phyloP scores from a whole-genome alignment of 2,113 vertebrate genomes.

The rabbit (Oryctolagus cuniculus) region DNA sequence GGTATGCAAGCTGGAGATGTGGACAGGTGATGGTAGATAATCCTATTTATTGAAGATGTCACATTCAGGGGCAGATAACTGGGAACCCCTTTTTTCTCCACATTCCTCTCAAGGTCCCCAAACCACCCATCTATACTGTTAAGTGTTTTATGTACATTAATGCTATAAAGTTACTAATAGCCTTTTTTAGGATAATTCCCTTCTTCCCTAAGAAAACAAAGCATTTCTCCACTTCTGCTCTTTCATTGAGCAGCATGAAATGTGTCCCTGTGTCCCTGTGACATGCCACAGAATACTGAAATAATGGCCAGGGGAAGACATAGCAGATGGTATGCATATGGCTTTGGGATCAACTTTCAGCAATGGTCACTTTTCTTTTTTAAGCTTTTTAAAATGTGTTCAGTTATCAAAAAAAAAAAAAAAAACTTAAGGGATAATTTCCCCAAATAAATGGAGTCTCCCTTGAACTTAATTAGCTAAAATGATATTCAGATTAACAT shows the following conservation, averaged over 20 bases:
- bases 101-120: background rate
- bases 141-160: background rate
- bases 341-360: conserved; percentile 46
- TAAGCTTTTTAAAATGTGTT: conserved; percentile 42
- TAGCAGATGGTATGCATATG: conserved; percentile 57
- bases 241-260: background rate
- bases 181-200: background rate
- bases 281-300: background rate
- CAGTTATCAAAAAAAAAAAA: conserved; percentile 65
- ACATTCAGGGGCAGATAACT: background rate
- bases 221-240: background rate
- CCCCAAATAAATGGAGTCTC: conserved; percentile 50
- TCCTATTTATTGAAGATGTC: background rate
- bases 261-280: background rate
- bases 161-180: background rate
- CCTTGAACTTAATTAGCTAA: conserved; percentile 52
- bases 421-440: conserved; percentile 14
- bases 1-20: background rate
- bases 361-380: background rate
- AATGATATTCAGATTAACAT: conserved; percentile 39
- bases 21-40: background rate
- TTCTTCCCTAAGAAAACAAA: conserved; percentile 26
- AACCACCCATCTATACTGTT: background rate
- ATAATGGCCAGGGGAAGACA: conserved; percentile 42
- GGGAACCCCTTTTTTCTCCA: background rate